Conservation (phyloP, 2,888 invertebrate species). For the Platerodrilus igneus region DNA sequence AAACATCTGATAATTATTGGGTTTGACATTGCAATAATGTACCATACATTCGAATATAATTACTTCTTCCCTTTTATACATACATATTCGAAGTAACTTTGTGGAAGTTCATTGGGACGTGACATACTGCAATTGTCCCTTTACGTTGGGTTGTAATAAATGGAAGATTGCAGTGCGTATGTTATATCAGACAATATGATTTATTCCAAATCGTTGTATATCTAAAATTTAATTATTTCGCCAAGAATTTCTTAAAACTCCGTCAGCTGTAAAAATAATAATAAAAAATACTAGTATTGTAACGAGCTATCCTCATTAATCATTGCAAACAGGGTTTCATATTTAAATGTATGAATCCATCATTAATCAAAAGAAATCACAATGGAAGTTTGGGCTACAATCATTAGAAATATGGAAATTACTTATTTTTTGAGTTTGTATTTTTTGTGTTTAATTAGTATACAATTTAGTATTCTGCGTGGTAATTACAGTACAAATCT, state of each 20-base stretch:
- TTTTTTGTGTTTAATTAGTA: constrained; percentile 11
- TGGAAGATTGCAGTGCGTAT: no score
- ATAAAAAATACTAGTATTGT: constrained; percentile 23
- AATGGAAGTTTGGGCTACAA: constrained; percentile 21
- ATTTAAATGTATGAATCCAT: constrained; percentile 26
- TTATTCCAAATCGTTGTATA: constrained; percentile 27
- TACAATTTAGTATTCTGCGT: constrained; percentile 7
- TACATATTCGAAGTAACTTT: no score
- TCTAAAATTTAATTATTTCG: constrained; percentile 26
- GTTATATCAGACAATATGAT: constrained; percentile 24
- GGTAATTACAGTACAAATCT: constrained; percentile 7
- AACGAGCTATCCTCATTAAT: constrained; percentile 26
- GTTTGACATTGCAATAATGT: no score
- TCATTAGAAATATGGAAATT: constrained; percentile 29
- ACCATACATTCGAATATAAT: no score
- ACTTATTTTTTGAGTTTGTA: constrained; percentile 17
- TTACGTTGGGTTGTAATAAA: no score
- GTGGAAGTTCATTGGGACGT: no score
- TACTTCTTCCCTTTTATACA: no score
- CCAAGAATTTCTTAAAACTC: constrained; percentile 21
- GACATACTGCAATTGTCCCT: no score
- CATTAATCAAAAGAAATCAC: constrained; percentile 28
- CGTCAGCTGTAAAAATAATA: constrained; percentile 26
- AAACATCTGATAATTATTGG: no score
- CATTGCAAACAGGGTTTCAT: constrained; percentile 24